Evolutionary conservation across 1,140 invertebrate species (phyloP), one percentile per base, ranked within the genome.

Genomic region (Drosophila bipectinata): DNA sequence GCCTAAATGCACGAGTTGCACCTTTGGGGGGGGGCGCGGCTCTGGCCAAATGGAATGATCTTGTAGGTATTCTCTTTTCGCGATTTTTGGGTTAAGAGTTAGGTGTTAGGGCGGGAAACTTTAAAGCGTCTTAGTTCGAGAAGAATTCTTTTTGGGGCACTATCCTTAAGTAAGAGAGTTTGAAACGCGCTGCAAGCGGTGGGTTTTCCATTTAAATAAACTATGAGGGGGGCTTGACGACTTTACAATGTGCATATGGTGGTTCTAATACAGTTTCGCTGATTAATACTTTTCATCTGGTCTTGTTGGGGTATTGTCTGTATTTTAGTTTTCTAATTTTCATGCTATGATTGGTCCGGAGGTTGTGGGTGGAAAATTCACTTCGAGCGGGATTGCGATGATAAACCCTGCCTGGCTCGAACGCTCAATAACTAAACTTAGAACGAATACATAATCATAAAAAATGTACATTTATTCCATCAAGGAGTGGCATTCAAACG

Each of bases 1-100:
- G 83, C 78, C 57, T 88, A 88, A 88, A 88, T 88, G 83, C 83
- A 61, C 77, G 49, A 74, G 60, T 48, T 56, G 67, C 63, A 78
- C 82, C 64, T 77, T 71, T 66, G 48, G 8, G 3, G 15, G 30
- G 45, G 26, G 49, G 66, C 56, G 62, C 75, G 66, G 79, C 83
- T 84, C 69, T 80, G 79, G 77, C 76, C 76, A 69, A 85, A 79
- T 89, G 85, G 85, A 89, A 89, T 89, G 85, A 89, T 89, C 85
- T 83, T 85, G 74, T 90, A 89, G 85, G 74, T 79, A 60, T 74
- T 67, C 37, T 49, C 60, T 62, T 78, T 49, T 64, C 63, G 60
- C 51, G 30, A 53, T 53, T 18, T 61, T 66, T 28, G 57, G 57
- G 14, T 52, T 60, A 60, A 18, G 57, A 49, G 57, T 53, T 60